Evolutionary conservation across 2,113 vertebrate genomes (phyloP).

Genomic region (Charina bottae): DNA sequence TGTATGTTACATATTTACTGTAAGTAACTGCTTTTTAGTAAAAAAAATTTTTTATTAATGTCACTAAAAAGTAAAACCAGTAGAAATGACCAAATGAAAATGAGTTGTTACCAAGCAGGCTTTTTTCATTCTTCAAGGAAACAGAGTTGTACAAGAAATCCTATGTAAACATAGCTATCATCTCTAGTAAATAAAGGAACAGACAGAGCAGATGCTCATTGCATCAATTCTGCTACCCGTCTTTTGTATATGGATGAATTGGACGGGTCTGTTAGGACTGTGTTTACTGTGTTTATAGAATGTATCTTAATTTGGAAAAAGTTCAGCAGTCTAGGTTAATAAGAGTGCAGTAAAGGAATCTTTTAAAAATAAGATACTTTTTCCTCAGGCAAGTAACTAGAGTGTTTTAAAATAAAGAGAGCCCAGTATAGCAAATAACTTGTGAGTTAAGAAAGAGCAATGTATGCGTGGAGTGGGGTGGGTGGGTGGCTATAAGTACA

Average conservation of each 20-base stretch:
- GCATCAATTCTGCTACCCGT: not conserved
- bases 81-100: not conserved
- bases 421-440: not conserved
- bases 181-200: not conserved
- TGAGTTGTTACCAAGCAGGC: not conserved
- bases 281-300: not conserved
- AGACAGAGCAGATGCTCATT: not conserved
- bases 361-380: not conserved
- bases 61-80: not conserved
- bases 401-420: not conserved
- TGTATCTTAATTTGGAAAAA: not conserved
- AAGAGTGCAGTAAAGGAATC: not conserved
- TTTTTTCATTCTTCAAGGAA: too few relatives aligned
- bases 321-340: not conserved
- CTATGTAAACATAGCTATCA: not conserved
- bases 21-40: not conserved
- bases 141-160: not conserved
- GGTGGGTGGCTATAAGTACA: not conserved
- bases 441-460: not conserved
- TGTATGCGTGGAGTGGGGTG: not conserved
- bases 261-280: not conserved
- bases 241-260: not conserved
- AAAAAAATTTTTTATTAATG: not conserved
- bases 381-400: not conserved
- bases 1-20: not conserved